A percentile compares a stretch with the other conserved stretches of the same genome.
These are phyloP conservation scores for Laothoe populi DNA, from an alignment of 2,888 invertebrate genomes.

Conservation along the genomic window DNA sequence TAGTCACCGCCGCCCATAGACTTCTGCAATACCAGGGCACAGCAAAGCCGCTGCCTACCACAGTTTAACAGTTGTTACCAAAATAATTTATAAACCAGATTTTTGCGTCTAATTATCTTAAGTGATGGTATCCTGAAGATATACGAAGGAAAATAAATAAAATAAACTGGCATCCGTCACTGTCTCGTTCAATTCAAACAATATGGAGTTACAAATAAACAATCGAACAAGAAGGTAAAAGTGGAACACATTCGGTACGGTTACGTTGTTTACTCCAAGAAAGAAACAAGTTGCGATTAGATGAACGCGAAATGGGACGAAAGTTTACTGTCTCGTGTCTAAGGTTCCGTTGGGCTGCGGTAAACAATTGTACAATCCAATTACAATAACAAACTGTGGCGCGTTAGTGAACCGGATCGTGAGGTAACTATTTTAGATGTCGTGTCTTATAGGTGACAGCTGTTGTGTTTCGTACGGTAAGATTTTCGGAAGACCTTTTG, in stretches of 20 bases:
- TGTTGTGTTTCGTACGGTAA: not conserved
- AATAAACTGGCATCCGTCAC: too few species aligned
- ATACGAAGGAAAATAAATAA: too few species aligned
- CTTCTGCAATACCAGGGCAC: too few species aligned
- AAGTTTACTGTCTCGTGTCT: constrained; percentile 44
- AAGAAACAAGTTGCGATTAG: constrained; percentile 58
- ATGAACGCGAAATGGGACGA: constrained; percentile 47
- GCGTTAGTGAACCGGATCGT: constrained; percentile 30
- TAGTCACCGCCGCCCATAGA: too few species aligned
- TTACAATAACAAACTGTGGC: constrained; percentile 41
- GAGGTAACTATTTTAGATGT: not conserved
- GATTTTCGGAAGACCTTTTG: too few species aligned
- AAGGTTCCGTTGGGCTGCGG: constrained; percentile 32
- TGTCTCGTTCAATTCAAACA: not conserved
- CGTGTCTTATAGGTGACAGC: not conserved
- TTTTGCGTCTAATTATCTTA: too few species aligned
- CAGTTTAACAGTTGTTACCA: too few species aligned
- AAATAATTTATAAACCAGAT: too few species aligned
- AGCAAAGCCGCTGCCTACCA: too few species aligned
- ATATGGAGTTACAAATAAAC: constrained; percentile 1
- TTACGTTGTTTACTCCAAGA: constrained; percentile 51
- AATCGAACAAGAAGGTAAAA: constrained; percentile 38
- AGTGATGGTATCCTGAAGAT: too few species aligned
- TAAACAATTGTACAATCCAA: constrained; percentile 53
- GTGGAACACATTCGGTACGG: constrained; percentile 45